These are phyloP conservation scores for Myodes glareolus DNA, from an alignment of 2,113 vertebrate species.

Conservation along the genomic window DNA sequence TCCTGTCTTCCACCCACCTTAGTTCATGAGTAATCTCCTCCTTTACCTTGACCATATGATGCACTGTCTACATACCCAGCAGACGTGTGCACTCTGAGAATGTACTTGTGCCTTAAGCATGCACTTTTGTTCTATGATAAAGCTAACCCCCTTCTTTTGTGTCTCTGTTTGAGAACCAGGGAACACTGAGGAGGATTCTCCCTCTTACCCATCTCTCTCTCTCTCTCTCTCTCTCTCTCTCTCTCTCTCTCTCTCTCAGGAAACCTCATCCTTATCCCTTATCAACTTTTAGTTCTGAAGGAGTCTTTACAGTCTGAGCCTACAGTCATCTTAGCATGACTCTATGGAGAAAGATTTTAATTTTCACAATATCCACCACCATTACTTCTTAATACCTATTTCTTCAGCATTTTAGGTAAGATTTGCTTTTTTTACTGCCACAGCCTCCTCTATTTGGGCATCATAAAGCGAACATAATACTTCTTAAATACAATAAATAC, in stretches of 20 bases:
- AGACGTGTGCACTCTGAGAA: background rate
- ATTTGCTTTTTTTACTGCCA: conserved; percentile 30
- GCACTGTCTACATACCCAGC: background rate
- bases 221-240: too few relatives aligned
- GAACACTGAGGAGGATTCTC: background rate
- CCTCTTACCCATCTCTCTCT: too few relatives aligned
- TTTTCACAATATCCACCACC: background rate
- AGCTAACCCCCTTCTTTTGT: background rate
- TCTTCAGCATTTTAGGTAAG: background rate
- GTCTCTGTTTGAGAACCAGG: background rate
- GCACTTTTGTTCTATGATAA: background rate
- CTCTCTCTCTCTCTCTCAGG: background rate
- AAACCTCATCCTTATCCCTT: background rate
- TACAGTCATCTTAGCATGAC: fast-evolving
- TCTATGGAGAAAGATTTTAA: background rate
- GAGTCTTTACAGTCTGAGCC: background rate
- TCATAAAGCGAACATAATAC: background rate
- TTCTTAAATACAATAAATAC: background rate
- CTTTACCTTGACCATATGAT: background rate
- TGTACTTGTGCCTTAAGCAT: background rate
- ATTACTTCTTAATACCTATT: background rate
- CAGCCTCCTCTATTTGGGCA: background rate
- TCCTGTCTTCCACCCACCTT: background rate
- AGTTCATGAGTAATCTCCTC: background rate
- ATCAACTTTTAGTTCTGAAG: background rate